Evolutionary conservation across 2,113 vertebrate genomes (phyloP).

Genomic region (Okapia johnstoni): DNA sequence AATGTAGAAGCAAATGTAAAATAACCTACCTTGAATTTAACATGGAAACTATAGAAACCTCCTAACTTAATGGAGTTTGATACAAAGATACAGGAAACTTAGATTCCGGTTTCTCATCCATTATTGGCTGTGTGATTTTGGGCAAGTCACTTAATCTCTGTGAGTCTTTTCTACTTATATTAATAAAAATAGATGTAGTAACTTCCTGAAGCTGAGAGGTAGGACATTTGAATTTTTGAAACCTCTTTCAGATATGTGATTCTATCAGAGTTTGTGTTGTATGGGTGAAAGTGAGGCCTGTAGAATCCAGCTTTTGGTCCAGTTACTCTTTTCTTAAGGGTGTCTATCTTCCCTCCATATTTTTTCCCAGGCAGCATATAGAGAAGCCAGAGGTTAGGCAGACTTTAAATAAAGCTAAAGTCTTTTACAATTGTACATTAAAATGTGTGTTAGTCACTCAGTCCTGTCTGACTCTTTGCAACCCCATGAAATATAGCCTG

Average conservation of each 20-base stretch:
- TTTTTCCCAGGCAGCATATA: not conserved
- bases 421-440: not conserved
- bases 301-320: not conserved
- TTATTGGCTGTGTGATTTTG: constrained; percentile 18
- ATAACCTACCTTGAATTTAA: not conserved
- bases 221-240: not conserved
- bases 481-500: not conserved
- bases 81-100: not conserved
- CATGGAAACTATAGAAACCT: not conserved
- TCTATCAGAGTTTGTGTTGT: not conserved
- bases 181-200: not conserved
- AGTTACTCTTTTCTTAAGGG: not conserved
- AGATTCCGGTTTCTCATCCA: not conserved
- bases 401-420: constrained; percentile 28
- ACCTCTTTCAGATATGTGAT: not conserved
- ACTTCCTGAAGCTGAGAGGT: not conserved
- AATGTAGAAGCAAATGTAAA: not conserved
- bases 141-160: constrained; percentile 9
- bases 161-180: not conserved
- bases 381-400: not conserved
- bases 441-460: not conserved
- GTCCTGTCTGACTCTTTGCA: not conserved
- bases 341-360: not conserved
- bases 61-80: not conserved
- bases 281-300: not conserved